A percentile compares a stretch with the other conserved stretches of the same genome.
These are phyloP conservation scores for Alviniconcha marisindica DNA, from an alignment of 1,140 invertebrate species.

Conservation along the genomic window DNA sequence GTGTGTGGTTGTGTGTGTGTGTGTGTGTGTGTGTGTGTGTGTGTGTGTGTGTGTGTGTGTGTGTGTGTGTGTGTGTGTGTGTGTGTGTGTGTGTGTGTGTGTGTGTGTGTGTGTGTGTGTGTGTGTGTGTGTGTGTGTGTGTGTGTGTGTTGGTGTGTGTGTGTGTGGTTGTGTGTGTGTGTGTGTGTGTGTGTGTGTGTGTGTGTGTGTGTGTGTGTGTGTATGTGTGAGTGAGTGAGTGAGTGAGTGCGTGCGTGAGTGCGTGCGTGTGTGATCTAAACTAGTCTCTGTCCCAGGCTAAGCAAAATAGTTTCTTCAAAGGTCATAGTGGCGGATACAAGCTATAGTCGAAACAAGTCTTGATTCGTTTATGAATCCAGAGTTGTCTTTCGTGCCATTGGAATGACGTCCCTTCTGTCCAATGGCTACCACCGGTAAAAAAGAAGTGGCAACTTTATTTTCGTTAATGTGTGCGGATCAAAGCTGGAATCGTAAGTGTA, in stretches of 20 bases:
- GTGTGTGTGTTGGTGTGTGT: not conserved
- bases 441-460: not conserved
- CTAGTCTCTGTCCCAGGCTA: no score
- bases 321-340: no score
- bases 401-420: conserved; percentile 1
- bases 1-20: conserved; percentile 18
- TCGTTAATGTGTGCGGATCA: not conserved
- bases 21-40: conserved; percentile 27
- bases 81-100: conserved; percentile 17
- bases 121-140: conserved; percentile 13
- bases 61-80: conserved; percentile 14
- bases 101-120: conserved; percentile 14
- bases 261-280: not conserved
- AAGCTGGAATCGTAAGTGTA: no score
- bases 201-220: conserved; percentile 3
- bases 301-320: no score
- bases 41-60: conserved; percentile 25
- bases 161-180: not conserved
- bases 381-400: not conserved
- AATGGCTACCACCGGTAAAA: conserved; percentile 5
- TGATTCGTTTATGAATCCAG: not conserved
- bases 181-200: conserved; percentile 3
- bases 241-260: not conserved
- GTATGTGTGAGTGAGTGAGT: not conserved
- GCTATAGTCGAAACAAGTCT: not conserved